Base-by-base conservation (phyloP, 1,140 invertebrate species). In the Patella vulgata region DNA sequence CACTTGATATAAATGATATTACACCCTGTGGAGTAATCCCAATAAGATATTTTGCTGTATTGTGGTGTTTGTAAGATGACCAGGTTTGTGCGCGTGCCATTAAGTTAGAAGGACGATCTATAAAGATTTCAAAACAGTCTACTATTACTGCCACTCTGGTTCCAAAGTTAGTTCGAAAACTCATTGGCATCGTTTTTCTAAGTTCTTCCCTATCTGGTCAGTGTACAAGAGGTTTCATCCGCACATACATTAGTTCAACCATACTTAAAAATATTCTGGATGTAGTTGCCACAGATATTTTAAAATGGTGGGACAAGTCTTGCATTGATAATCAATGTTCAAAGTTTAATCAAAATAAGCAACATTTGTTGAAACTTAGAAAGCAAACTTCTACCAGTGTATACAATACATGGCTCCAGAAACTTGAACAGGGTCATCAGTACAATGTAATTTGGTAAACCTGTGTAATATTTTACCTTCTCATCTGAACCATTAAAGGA, bases 81-180 rank as follows among this genome's bases (percentile, higher is more conserved):
- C 43, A 72, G 17, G 59, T 66, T 44, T 57, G n/a, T 39, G 63
- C 66, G 27, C 46, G 42, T 11, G 63, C 63, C 42, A 52, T 27
- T 1, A 68, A 25, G 36, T 66, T 64, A 21, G 53, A 61, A 12
- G 69, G 69, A 25, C 53, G 56, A 12, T 69, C 63, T n/a, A 57
- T 71, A 47, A 69, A 67, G 25, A 71, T 50, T 47, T 71, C 69
- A 62, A 74, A 74, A 58, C 66, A 71, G 42, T 74, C 66, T 19
- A 73, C 64, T 33, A 70, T 70, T 8, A 66, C 62, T 21, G 57
- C 61, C 33, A 68, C 55, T 31, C 44, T 53, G 2, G 50, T 54
- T 12, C 59, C 66, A 65, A 71, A 63, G 23, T 60, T 9, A 51
- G 58, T 48, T 19, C 51, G 43, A 43, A 71, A 71, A 21, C 65